These are phyloP conservation scores for Odocoileus hemionus DNA, from an alignment of 2,113 vertebrate genomes.

Conservation along the genomic window DNA sequence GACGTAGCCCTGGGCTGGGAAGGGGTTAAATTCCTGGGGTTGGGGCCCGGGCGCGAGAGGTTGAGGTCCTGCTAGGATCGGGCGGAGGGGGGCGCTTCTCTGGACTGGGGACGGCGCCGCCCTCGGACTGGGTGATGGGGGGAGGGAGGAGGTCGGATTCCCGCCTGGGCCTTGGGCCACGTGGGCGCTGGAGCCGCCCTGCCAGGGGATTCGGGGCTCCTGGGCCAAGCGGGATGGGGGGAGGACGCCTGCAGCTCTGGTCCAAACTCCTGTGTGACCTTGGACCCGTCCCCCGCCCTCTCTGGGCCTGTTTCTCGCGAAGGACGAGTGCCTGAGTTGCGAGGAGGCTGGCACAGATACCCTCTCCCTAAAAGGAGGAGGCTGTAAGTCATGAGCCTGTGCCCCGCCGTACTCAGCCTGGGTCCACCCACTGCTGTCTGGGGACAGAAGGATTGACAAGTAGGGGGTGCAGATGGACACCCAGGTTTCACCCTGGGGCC, in stretches of 20 bases:
- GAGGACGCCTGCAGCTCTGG: neutral
- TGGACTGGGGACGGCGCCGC: conserved; percentile 25
- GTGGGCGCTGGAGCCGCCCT: conserved; percentile 57
- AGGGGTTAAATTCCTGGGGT: conserved; percentile 67
- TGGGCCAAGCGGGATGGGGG: neutral
- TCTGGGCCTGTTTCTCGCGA: conserved; percentile 45
- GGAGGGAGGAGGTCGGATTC: conserved; percentile 38
- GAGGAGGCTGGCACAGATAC: neutral
- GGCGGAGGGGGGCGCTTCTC: conserved; percentile 29
- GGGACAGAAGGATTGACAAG: neutral
- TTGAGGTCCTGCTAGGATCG: neutral
- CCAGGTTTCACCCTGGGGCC: neutral
- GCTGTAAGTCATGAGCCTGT: neutral
- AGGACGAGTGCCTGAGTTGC: neutral
- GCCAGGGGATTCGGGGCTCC: neutral
- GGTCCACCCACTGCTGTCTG: neutral
- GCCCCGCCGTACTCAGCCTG: neutral
- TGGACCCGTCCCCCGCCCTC: conserved; percentile 45
- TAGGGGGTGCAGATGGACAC: neutral
- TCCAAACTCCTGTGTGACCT: conserved; percentile 67
- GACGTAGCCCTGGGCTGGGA: neutral
- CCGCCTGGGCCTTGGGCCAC: conserved; percentile 63
- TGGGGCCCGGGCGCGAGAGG: conserved; percentile 36
- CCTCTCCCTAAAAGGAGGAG: neutral
- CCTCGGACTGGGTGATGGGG: conserved; percentile 35